These are phyloP conservation scores for Amphipoea oculea DNA, from an alignment of 2,888 invertebrate species.

Conservation along the genomic window DNA sequence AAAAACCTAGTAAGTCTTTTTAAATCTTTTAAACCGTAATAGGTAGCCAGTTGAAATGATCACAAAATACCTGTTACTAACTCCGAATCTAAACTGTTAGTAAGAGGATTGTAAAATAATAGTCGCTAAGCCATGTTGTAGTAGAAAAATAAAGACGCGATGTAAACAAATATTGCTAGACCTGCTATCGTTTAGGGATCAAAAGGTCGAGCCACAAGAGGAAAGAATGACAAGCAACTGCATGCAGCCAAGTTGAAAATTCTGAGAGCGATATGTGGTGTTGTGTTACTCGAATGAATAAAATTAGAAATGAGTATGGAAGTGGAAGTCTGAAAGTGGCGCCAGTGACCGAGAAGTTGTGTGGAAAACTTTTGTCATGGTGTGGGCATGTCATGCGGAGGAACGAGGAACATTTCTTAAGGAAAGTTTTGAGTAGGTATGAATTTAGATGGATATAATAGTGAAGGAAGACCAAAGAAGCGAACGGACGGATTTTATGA, in stretches of 20 bases:
- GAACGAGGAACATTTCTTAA: neutral
- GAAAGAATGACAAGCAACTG: neutral
- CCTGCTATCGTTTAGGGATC: neutral
- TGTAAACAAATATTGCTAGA: neutral
- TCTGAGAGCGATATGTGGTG: neutral
- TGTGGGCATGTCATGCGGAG: too few species aligned
- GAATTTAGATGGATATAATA: neutral
- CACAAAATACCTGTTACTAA: neutral
- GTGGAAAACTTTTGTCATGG: neutral
- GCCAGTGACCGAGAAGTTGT: neutral
- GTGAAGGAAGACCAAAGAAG: neutral
- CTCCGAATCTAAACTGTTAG: neutral
- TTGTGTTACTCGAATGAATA: neutral
- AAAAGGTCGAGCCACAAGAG: neutral
- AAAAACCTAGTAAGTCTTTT: too few species aligned
- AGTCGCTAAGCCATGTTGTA: neutral
- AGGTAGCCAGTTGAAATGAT: neutral
- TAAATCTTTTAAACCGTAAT: too few species aligned
- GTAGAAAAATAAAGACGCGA: neutral
- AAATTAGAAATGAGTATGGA: neutral
- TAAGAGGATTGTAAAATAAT: neutral
- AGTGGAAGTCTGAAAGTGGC: conserved; percentile 4
- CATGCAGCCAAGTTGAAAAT: neutral
- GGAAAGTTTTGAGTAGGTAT: neutral
- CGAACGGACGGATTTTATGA: neutral